Base-by-base conservation (phyloP, 2,888 invertebrate species). In the Dynastes tityus region DNA sequence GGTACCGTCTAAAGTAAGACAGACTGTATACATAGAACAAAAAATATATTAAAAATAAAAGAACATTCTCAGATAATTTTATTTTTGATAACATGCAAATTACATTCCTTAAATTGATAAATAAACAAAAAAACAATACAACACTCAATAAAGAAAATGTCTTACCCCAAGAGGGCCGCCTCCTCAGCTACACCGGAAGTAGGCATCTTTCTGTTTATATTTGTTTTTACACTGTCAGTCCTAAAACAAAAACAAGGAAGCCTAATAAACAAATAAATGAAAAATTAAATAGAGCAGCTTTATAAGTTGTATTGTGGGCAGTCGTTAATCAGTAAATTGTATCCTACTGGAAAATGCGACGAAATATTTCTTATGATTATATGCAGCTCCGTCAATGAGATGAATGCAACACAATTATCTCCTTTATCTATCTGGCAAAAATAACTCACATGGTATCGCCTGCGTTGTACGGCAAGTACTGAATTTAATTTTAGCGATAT, bases 81-180 rank as follows among this genome's bases (percentile, higher is more conserved):
- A 58, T 58, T 58, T 16, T 5, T 8, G 8, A 8, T 22, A 58
- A 58, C 55, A 58, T 58, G 55, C 55, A 58, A 45, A 11, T 58
- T 51, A 63, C 27, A 65, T 64, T 64, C 65, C 29, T 16, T 27
- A 65, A n/a, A 29, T 9, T 11, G 22, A 37, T 5, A 22, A 37
- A 27, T 45, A 40, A 45, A 1, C 45, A 1, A 16, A 32, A 16
- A 32, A 55, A 22, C 53, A 71, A 55, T 13, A 58, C 8, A 63
- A 63, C 32, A 63, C 55, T 29, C n/a, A 4, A 55, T 22, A 68
- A 63, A 63, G 8, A 32, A 22, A 55, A 16, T 83, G 81, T 89
- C 95, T 95, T 93, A 96, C 96, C 96, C 95, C 89, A 96, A 91
- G 82, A 96, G 93, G 88, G 96, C 95, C 84, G 95, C 94, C 91